Evolutionary conservation across 2,797 vertebrate species (phyloP), one percentile per base, ranked within the genome.

Genomic region (Coendou prehensilis): DNA sequence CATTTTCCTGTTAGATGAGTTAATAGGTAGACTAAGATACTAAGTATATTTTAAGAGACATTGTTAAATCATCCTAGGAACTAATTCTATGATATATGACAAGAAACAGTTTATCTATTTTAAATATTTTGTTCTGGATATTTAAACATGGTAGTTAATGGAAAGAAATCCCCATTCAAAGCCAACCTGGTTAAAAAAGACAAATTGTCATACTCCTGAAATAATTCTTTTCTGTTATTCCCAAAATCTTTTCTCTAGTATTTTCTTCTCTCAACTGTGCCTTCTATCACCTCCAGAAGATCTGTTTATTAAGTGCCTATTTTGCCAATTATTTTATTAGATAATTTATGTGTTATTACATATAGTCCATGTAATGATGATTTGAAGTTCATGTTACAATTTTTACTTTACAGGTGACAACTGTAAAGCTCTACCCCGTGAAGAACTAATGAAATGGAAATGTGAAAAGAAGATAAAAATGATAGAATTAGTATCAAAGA

Each of bases 131-230:
- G n/a, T 30, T 76, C n/a, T 92, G n/a, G 54, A 73, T 85, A 56
- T 41, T 61, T 57, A 87, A 37, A 84, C 52, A 45, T 26, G 23
- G 7, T 50, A 79, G 52, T 26, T 37, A 84, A 8, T 26, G 76
- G 57, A 69, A 69, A 87, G 23, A 84, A 59, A 41, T n/a, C 6
- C 14, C 20, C 13, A 17, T 89, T 91, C 28, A 73, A 57, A 97
- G 93, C 28, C 37, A 85, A 57, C 17, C 22, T 91, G 26, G 9
- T 56, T 88, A 91, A 94, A 75, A 91, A 95, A 92, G 26, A 83
- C 41, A 71, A 87, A 45, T 6, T 91, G 9, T 90, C 71, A 11
- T 88, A 83, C 30, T 83, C 26, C 33, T 81, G 15, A 52, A 90
- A 28, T 13, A 13, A 3, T 57, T 30, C 9, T 47, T 71, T 45